Conservation (phyloP, 2,113 vertebrate species). For the Alaudala cheleensis region DNA sequence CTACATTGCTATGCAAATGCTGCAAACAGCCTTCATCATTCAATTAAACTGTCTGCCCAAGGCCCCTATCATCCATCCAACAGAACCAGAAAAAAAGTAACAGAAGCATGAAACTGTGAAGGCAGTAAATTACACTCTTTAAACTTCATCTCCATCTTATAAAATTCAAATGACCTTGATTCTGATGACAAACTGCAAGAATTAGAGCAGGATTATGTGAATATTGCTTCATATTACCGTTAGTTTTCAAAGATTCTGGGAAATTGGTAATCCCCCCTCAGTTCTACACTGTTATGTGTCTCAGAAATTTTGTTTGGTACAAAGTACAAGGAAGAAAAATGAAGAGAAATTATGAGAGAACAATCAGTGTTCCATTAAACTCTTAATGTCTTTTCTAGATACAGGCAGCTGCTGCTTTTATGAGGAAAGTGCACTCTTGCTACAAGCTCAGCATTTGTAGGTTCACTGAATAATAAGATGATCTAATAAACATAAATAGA, state of each 20-base stretch:
- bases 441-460: neutral
- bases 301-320: neutral
- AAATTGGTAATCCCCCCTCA: slow-evolving; percentile 5
- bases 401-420: neutral
- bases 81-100: slow-evolving; percentile 5
- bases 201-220: neutral
- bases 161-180: slow-evolving; percentile 51
- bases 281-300: neutral
- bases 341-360: neutral
- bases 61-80: slow-evolving; percentile 26
- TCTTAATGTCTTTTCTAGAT: neutral
- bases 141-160: slow-evolving; percentile 42
- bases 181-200: neutral
- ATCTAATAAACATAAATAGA: neutral
- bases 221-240: neutral
- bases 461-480: neutral
- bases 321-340: neutral
- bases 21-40: slow-evolving; percentile 16
- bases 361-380: neutral
- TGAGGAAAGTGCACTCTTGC: neutral
- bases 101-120: neutral
- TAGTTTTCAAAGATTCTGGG: neutral
- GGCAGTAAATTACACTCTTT: slow-evolving; percentile 31
- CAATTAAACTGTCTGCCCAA: slow-evolving; percentile 54
- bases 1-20: slow-evolving; percentile 4